These are phyloP conservation scores for Lasioglossum baleicum DNA, from an alignment of 1,140 invertebrate species.

Conservation along the genomic window DNA sequence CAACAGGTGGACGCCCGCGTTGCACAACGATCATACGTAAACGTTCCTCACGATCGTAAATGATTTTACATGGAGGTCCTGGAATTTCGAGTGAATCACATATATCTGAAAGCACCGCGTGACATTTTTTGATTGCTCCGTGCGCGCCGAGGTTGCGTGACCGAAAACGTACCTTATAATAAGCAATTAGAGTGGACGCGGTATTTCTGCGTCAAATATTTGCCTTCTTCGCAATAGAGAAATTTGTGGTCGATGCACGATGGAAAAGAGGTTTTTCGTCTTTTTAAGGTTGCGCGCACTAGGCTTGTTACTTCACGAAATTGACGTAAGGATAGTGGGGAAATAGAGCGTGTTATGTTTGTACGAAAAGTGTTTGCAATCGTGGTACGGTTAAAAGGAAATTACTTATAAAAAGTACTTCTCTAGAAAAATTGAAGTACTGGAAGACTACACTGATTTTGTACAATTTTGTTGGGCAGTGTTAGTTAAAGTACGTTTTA, in stretches of 20 bases:
- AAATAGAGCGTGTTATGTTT: slow-evolving; percentile 10
- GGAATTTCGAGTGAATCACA: background rate
- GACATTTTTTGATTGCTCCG: background rate
- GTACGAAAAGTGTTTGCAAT: background rate
- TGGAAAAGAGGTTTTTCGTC: background rate
- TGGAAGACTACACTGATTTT: no score
- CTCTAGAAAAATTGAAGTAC: no score
- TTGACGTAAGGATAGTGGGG: no score
- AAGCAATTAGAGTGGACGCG: background rate
- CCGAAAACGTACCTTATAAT: background rate
- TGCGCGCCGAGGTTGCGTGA: no score
- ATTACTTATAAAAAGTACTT: background rate
- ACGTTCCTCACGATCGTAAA: no score
- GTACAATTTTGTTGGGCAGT: no score
- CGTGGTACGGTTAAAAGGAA: no score
- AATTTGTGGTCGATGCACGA: background rate
- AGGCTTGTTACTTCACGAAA: background rate
- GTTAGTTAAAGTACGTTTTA: no score
- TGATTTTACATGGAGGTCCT: background rate
- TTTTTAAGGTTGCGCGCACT: background rate
- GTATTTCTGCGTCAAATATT: background rate
- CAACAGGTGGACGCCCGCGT: slow-evolving; percentile 14
- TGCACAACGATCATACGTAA: background rate
- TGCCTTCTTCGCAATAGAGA: background rate
- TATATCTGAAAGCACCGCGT: no score